Evolutionary conservation across 2,888 invertebrate species (phyloP).

Genomic region (Meghimatium bilineatum): DNA sequence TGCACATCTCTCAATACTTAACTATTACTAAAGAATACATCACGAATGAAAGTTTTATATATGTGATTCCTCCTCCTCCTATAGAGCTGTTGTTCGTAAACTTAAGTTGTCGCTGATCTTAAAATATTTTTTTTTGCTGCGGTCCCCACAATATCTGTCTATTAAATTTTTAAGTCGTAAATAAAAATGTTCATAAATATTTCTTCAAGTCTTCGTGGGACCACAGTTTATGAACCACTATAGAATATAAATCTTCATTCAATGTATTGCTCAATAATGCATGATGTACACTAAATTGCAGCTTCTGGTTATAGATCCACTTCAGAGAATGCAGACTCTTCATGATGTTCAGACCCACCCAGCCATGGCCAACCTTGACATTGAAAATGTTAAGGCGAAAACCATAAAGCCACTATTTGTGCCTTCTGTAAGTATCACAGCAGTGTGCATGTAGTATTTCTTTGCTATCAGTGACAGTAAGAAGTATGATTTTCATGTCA

Average conservation of each 20-base stretch:
- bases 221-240: too few relatives aligned
- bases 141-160: too few relatives aligned
- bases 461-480: background rate
- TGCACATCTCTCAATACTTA: too few relatives aligned
- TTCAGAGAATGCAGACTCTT: constrained; percentile 82
- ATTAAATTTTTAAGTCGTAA: too few relatives aligned
- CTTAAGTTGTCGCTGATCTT: too few relatives aligned
- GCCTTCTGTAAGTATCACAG: constrained; percentile 81
- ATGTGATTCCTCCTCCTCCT: too few relatives aligned
- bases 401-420: constrained; percentile 83
- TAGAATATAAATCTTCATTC: background rate
- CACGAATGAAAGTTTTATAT: background rate
- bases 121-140: too few relatives aligned
- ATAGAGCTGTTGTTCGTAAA: too few relatives aligned
- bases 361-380: constrained; percentile 82
- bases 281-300: constrained; percentile 57
- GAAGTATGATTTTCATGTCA: background rate
- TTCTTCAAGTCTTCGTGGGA: too few relatives aligned
- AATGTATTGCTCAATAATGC: background rate
- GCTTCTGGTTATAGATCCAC: constrained; percentile 80
- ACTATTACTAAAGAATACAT: background rate
- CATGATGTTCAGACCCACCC: constrained; percentile 83
- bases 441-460: background rate
- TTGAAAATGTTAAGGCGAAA: constrained; percentile 82
- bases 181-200: too few relatives aligned